Evolutionary conservation across 2,797 vertebrate genomes (phyloP), one percentile per base, ranked within the genome.

Genomic region (Sebastes taczanowskii): DNA sequence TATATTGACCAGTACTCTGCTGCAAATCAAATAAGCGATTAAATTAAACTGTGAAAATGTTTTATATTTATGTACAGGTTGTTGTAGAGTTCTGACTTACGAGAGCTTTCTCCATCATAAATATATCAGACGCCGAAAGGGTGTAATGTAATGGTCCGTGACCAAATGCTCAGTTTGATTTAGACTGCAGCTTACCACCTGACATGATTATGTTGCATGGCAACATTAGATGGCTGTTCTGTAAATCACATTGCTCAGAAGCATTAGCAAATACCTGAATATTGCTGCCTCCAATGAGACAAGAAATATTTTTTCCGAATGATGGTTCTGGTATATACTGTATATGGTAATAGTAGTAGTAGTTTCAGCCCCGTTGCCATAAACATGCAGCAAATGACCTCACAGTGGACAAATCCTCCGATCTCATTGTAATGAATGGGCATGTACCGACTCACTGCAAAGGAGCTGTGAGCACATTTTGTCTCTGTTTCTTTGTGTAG

Each of bases 401-500:
- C 23, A 52, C 69, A 53, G 73, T 22, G 69, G 59, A 80, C 63
- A 62, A 67, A 65, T 52, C 16, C n/a, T 53, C 53, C 1, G 4
- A n/a, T 74, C 52, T 13, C n/a, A 49, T 14, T 56, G 60, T 70
- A 67, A 46, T 52, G 32, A 56, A 65, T 2, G 6, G 3, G 38
- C 49, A n/a, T 5, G 29, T 11, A 29, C 16, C 0, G 11, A 32
- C 22, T 59, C n/a, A 29, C 11, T 79, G 62, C 38, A 34, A 34
- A 74, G 70, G 49, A 86, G 32, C 42, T 49, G 29, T 32, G 53
- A 29, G 49, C 59, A 53, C 69, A 72, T 73, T 79, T 67, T 69
- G 62, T 71, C 29, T 71, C 71, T 25, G n/a, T 67, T 53, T 58
- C 55, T 53, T 20, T 66, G 27, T 70, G 67, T 22, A 67, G 49